Conservation (phyloP, 2,797 vertebrate genomes). For the Hypotaenidia philippensis region DNA sequence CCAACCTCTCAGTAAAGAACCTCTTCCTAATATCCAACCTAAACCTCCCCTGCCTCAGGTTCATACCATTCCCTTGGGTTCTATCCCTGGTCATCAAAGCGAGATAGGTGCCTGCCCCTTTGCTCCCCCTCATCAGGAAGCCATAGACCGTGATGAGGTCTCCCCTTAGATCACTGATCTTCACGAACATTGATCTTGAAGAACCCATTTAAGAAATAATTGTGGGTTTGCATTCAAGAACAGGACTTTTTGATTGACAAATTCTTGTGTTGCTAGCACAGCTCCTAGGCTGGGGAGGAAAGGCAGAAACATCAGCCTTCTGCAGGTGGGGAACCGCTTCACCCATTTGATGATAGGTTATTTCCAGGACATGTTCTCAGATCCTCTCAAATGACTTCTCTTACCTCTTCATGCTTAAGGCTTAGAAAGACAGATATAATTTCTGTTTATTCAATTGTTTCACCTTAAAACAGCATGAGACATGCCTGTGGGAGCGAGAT, state of each 20-base stretch:
- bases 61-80: too few relatives aligned
- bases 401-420: not conserved
- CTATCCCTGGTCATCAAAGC: too few relatives aligned
- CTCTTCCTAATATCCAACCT: too few relatives aligned
- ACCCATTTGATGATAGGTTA: accelerated
- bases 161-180: too few relatives aligned
- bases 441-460: not conserved
- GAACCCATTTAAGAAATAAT: not conserved
- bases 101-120: too few relatives aligned
- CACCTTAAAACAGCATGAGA: not conserved
- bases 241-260: not conserved
- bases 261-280: not conserved
- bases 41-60: too few relatives aligned
- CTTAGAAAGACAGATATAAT: not conserved
- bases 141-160: too few relatives aligned
- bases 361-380: not conserved
- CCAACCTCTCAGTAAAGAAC: too few relatives aligned
- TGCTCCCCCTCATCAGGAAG: too few relatives aligned
- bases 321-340: not conserved
- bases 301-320: not conserved
- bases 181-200: not conserved
- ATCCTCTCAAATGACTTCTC: not conserved
- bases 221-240: not conserved
- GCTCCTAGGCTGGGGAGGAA: not conserved
- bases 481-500: not conserved